A percentile compares a stretch with the other conserved stretches of the same genome.
phyloP scores from a whole-genome alignment of 2,888 invertebrate genomes.

The Cheilosia impressa region DNA sequence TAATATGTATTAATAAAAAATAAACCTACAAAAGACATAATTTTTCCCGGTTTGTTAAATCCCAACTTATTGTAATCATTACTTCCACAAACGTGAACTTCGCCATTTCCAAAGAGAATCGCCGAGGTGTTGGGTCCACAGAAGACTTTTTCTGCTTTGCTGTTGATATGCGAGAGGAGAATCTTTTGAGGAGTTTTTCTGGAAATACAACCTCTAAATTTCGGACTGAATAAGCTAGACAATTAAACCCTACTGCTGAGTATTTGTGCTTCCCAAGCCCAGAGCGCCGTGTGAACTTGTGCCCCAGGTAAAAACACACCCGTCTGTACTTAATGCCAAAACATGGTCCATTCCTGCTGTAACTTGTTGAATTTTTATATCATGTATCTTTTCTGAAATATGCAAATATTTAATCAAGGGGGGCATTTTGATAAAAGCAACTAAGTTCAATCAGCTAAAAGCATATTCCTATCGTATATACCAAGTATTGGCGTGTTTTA shows the following conservation, averaged over 20 bases:
- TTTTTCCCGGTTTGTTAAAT: conserved; percentile 82
- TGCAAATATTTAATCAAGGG: not conserved
- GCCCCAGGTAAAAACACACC: conserved; percentile 88
- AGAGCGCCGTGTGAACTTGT: conserved; percentile 85
- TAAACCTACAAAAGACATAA: conserved; percentile 80
- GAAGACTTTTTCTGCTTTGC: conserved; percentile 84
- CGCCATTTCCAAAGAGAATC: conserved; percentile 86
- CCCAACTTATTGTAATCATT: conserved; percentile 88
- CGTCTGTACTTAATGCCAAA: conserved; percentile 86
- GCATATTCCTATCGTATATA: too few species aligned
- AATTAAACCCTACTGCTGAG: conserved; percentile 79
- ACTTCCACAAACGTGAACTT: conserved; percentile 87
- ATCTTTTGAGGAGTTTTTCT: conserved; percentile 81
- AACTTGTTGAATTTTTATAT: conserved; percentile 86
- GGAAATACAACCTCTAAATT: conserved; percentile 1
- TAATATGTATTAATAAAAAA: not conserved
- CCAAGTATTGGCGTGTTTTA: too few species aligned
- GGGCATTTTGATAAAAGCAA: too few species aligned
- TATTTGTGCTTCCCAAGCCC: conserved; percentile 83
- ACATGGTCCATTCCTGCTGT: conserved; percentile 87
- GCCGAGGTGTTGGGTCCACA: conserved; percentile 87
- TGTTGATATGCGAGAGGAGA: conserved; percentile 82
- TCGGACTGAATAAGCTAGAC: not conserved
- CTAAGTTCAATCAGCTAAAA: too few species aligned
- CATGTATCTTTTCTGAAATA: conserved; percentile 83